Conservation (phyloP, 92 coral and sea anemone species). For the Meandrina meandrites region DNA sequence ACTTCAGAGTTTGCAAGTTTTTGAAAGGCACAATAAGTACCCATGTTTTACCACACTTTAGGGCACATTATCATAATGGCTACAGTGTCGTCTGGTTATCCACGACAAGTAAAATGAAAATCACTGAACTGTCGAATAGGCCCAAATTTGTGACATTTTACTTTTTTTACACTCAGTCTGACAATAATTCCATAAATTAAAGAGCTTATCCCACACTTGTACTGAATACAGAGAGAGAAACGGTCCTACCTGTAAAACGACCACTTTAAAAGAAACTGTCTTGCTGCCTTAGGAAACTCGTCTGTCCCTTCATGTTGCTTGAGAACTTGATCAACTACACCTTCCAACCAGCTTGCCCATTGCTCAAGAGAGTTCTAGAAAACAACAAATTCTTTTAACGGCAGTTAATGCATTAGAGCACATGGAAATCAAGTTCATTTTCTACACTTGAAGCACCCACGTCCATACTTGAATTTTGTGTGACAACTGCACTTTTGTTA, state of each 20-base stretch:
- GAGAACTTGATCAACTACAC: slow-evolving; percentile 95
- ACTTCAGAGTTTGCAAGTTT: too few species aligned
- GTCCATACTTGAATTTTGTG: too few species aligned
- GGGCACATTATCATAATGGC: background rate
- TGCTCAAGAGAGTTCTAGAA: slow-evolving; percentile 93
- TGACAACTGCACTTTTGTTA: too few species aligned
- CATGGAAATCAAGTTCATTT: background rate
- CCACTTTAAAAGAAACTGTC: slow-evolving; percentile 97
- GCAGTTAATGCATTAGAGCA: background rate
- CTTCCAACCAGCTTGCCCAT: slow-evolving; percentile 99
- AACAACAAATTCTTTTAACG: background rate
- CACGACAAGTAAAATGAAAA: too few species aligned
- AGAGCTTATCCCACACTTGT: too few species aligned
- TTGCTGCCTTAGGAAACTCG: slow-evolving; percentile 95
- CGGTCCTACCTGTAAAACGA: slow-evolving; percentile 90
- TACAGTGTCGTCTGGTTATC: too few species aligned
- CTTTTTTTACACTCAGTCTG: too few species aligned
- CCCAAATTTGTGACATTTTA: too few species aligned
- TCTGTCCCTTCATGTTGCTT: slow-evolving; percentile 86
- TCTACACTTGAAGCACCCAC: background rate
- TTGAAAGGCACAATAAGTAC: too few species aligned
- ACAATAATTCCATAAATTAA: too few species aligned
- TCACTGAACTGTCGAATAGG: too few species aligned
- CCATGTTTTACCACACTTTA: background rate
- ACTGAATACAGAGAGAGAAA: too few species aligned